These are phyloP conservation scores for Eciton burchellii DNA, from an alignment of 1,140 invertebrate species.

Conservation along the genomic window DNA sequence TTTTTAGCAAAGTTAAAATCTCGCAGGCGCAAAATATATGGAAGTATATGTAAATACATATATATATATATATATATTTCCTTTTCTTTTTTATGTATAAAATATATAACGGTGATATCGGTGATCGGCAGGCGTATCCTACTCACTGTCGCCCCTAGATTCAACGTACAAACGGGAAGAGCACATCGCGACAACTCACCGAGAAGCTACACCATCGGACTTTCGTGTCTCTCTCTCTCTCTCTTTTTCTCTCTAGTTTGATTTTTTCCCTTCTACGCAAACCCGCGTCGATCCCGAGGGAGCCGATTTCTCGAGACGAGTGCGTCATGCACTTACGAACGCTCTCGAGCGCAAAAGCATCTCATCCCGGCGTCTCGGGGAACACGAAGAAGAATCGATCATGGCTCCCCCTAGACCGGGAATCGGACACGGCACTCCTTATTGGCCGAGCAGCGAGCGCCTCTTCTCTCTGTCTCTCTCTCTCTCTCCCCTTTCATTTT, in stretches of 20 bases:
- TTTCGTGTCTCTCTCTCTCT: slow-evolving; percentile 11
- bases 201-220: slow-evolving; percentile 24
- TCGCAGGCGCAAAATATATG: background rate
- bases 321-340: background rate
- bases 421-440: slow-evolving; percentile 30
- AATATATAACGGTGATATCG: slow-evolving; percentile 37
- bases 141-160: slow-evolving; percentile 68
- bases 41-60: slow-evolving; percentile 6
- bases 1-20: slow-evolving; percentile 21
- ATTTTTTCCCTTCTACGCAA: background rate
- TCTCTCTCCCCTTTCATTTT: no score
- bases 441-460: slow-evolving; percentile 11
- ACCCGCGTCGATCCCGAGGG: slow-evolving; percentile 19
- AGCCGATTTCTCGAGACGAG: background rate
- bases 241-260: slow-evolving; percentile 23
- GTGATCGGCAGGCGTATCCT: slow-evolving; percentile 34
- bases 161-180: slow-evolving; percentile 76
- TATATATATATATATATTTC: slow-evolving; percentile 60
- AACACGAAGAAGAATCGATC: background rate
- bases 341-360: background rate
- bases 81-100: slow-evolving; percentile 1
- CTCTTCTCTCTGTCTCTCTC: background rate
- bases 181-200: slow-evolving; percentile 61
- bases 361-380: background rate
- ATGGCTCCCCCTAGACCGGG: slow-evolving; percentile 16